Evolutionary conservation across 2,797 vertebrate species (phyloP).

Genomic region (Tamandua tetradactyla): DNA sequence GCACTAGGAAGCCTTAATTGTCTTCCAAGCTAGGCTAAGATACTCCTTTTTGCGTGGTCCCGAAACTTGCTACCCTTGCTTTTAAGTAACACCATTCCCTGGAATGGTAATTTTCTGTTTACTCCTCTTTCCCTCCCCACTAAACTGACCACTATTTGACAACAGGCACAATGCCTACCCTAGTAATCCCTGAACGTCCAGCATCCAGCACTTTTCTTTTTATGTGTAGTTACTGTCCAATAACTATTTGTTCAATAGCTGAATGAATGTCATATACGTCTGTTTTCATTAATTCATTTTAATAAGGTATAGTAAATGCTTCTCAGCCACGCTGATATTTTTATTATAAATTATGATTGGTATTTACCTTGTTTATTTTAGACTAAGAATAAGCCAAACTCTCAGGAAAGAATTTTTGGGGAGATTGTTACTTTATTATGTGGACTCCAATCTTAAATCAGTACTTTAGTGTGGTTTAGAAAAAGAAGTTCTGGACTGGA

Average conservation of each 20-base stretch:
- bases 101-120: not conserved
- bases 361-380: not conserved
- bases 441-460: not conserved
- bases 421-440: not conserved
- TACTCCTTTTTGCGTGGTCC: not conserved
- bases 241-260: not conserved
- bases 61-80: not conserved
- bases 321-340: not conserved
- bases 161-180: not conserved
- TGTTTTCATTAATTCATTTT: constrained; percentile 10
- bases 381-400: not conserved
- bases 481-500: not conserved
- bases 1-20: not conserved
- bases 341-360: not conserved
- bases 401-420: not conserved
- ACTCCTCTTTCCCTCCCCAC: not conserved
- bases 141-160: not conserved
- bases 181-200: not conserved
- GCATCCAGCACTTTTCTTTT: not conserved
- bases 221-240: not conserved
- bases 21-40: not conserved
- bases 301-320: not conserved
- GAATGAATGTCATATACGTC: not conserved
- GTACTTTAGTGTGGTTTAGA: not conserved
- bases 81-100: too few species aligned